Evolutionary conservation across 2,888 invertebrate genomes (phyloP), one percentile per base, ranked within the genome.

Genomic region (Orchesella flavescens): DNA sequence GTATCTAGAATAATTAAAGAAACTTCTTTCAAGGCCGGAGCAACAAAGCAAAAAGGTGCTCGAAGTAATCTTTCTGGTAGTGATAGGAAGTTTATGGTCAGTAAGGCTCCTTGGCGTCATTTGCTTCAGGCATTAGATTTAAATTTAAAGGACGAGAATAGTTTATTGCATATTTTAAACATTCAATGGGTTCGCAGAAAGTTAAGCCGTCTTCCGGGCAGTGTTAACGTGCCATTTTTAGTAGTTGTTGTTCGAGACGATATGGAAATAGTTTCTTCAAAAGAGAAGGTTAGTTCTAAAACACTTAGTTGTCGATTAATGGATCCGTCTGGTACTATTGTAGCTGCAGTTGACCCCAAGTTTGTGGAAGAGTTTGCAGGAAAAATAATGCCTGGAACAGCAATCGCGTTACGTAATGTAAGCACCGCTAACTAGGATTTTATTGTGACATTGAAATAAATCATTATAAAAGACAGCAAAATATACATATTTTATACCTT

Each of bases 321-420:
- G 59, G 85, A 85, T 63, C 61, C 83, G 5, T 49, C 85, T 1
- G 85, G 85, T 19, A 63, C 57, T 3, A 86, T 87, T 24, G 71
- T 71, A 12, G 86, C 85, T 0, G 86, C 84, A 12, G 21, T 87
- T 21, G 83, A 85, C 63, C 46, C 83, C 0, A 63, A 43, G 0
- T 78, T 87, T 74, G 77, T 85, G 0, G 73, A 72, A 44, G 46
- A 49, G 7, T 83, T 76, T 23, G 83, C 79, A 10, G 63, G 68
- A 4, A 73, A 84, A 21, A 66, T 87, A 13, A 19, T 23, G 2
- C 84, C 86, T 46, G 87, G 87, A 17, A 86, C 86, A 12, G 83
- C 86, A n/a, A 49, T 87, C 3, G 87, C 86, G 1, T 44, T 87
- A 1, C 68, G 79, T 81, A 86, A 86, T 83, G 87, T 87, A 81